Evolutionary conservation across 2,113 vertebrate genomes (phyloP), one percentile per base, ranked within the genome.

Genomic region (Opisthocomus hoazin): DNA sequence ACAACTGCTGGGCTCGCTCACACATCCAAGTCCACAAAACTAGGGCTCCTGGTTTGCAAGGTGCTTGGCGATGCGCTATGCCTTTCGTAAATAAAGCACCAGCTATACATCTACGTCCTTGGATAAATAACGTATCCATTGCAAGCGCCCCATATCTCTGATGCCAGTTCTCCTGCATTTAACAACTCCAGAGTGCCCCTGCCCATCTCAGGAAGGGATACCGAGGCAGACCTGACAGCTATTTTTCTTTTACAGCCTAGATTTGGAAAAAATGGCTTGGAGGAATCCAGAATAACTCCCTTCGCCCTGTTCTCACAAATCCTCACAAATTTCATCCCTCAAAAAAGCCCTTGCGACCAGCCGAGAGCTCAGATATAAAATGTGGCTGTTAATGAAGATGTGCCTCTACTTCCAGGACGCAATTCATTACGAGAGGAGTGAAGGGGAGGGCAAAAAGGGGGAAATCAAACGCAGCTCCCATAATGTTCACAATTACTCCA

Each of bases 401-500:
- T 81, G 83, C 45, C 87, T 93, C 93, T 92, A 85, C 58, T 73
- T 96, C 74, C 78, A 90, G 63, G 83, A 90, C 0, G 2, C 56
- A 90, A 60, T 90, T 88, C 4, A 34, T 90, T 69, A 81, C 61
- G 66, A 93, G 69, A 92, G 30, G 58, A 95, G 29, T 50, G 77
- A 93, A 76, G 36, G 45, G 73, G 53, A 81, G 65, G 74, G 71
- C 37, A 83, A 92, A 75, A 65, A 68, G 46, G 37, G 74, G 57
- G 54, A 76, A 90, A 90, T 75, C 79, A 90, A 74, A 95, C 0
- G 0, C 68, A 92, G 66, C 36, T 94, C 78, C 71, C 70, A 58
- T 87, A 94, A 94, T 73, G 84, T 89, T 90, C 60, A 82, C 53
- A 63, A 96, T 83, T 93, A 94, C 70, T 93, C 60, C 58, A 10